These are phyloP conservation scores for Eucera pruinosa DNA, from an alignment of 2,888 invertebrate genomes.

Conservation along the genomic window DNA sequence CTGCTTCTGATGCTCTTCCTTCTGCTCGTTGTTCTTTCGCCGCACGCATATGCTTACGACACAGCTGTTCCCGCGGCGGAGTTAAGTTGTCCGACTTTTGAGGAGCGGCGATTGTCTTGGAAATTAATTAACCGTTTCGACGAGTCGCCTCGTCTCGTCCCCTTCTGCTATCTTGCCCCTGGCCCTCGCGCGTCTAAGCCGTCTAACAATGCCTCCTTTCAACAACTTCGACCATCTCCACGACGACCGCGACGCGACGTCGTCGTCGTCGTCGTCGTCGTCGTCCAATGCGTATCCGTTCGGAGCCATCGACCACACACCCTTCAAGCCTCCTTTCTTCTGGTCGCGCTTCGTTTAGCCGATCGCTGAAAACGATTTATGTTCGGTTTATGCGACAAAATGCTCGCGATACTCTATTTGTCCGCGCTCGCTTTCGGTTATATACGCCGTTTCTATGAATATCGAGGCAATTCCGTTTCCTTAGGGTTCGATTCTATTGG, in stretches of 20 bases:
- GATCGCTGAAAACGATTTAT: conserved; percentile 29
- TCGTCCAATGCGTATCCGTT: neutral
- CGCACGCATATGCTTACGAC: conserved; percentile 62
- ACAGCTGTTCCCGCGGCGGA: conserved; percentile 58
- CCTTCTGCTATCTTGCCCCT: neutral
- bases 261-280: neutral
- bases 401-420: conserved; percentile 23
- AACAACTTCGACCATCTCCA: conserved; percentile 4
- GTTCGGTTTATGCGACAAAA: conserved; percentile 32
- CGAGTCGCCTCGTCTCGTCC: conserved; percentile 9
- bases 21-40: conserved; percentile 61
- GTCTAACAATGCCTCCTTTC: conserved; percentile 39
- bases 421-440: too few relatives aligned
- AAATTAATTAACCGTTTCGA: conserved; percentile 64
- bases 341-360: neutral
- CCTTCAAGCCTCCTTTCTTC: neutral
- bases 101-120: conserved; percentile 60
- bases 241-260: too few relatives aligned
- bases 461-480: too few relatives aligned
- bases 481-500: too few relatives aligned
- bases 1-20: conserved; percentile 70
- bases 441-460: too few relatives aligned
- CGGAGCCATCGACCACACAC: conserved; percentile 7
- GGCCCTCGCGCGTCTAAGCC: conserved; percentile 22
- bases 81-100: conserved; percentile 59